Base-by-base conservation (phyloP, 1,140 invertebrate genomes). In the Planococcus citri region DNA sequence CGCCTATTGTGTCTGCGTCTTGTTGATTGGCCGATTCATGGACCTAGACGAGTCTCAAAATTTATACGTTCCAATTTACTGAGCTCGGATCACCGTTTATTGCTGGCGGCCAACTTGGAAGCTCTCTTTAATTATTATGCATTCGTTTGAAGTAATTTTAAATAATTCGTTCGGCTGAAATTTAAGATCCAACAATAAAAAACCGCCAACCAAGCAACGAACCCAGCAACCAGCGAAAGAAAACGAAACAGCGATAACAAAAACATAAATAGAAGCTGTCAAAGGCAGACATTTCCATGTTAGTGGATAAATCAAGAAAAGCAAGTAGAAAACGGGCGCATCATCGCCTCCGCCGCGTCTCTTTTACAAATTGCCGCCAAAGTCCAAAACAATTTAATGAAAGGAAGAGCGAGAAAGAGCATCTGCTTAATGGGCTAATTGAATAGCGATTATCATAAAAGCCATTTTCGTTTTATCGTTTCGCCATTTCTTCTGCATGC, bases 401-500 rank as follows among this genome's bases (percentile, higher is more conserved):
- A 64, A 64, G 60, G 10, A 64, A 64, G 22, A 25, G 60, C 60
- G 60, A 64, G 25, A 64, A 64, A 64, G 60, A 27, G 60, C 25
- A 64, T 25, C 60, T 64, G 25, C 25, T 22, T 64, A 64, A 64
- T 64, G 60, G 60, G 25, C 25, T 64, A 64, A 64, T 64, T 27
- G 60, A 64, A 64, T 64, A 64, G 60, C 60, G 60, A 64, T 64
- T 64, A 64, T 64, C 60, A 25, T 64, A 27, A 64, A 64, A 27
- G 25, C 60, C 25, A 20, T 51, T 51, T 51, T 51, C 41, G 12
- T 51, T 51, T 51, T 51, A 51, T 51, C 41, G 41, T 51, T 51
- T 51, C 41, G 41, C 41, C 41, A 51, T 51, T 51, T 51, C 41
- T 51, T 33, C 29, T 33, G 29, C 12, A 12, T 33, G 29, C 29